Conservation (phyloP, 2,797 vertebrate species). For the Enteromius argenteus region DNA sequence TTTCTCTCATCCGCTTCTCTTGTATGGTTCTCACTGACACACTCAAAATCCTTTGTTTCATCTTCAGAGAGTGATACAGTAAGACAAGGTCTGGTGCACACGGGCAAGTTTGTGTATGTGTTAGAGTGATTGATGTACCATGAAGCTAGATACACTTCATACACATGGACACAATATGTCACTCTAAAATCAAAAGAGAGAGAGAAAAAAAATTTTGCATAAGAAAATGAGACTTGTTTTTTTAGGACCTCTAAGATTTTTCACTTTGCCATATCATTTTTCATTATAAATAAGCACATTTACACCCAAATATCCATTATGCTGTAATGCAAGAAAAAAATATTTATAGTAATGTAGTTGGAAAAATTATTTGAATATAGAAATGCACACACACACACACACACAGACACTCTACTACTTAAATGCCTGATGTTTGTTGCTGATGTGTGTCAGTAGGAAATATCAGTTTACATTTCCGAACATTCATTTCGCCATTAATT, state of each 20-base stretch:
- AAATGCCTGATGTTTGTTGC: no score
- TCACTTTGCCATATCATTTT: background rate
- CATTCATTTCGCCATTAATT: no score
- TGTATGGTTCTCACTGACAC: slow-evolving; percentile 33
- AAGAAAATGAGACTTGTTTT: background rate
- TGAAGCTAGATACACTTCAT: background rate
- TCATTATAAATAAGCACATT: background rate
- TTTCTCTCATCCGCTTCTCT: slow-evolving; percentile 41
- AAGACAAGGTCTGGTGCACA: background rate
- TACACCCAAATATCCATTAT: background rate
- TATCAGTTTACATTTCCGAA: no score
- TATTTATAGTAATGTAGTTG: no score
- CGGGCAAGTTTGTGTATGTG: background rate
- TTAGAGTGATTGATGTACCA: background rate
- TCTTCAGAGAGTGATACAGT: slow-evolving; percentile 27
- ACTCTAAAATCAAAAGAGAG: background rate
- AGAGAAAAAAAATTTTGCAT: background rate
- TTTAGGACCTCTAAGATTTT: background rate
- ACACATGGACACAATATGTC: background rate
- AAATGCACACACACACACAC: no score
- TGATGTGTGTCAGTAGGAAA: no score
- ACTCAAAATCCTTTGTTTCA: slow-evolving; percentile 41
- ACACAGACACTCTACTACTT: no score
- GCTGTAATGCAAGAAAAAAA: background rate
- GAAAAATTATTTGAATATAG: background rate